phyloP scores from a whole-genome alignment of 2,113 vertebrate genomes.

The Ictidomys tridecemlineatus region DNA sequence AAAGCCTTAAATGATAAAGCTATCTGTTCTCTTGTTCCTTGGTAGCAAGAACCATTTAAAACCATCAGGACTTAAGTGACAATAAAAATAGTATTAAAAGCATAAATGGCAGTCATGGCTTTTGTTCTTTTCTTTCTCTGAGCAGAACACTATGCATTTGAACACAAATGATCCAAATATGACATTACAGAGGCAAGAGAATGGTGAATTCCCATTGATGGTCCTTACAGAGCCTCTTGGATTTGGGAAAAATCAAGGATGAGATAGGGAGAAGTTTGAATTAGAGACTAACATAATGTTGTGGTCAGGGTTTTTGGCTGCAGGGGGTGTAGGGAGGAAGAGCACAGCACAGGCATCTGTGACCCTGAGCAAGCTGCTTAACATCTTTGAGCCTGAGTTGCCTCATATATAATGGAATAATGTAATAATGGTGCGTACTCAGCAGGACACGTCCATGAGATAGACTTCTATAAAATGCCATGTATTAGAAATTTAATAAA shows the following conservation, averaged over 20 bases:
- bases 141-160: background rate
- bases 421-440: background rate
- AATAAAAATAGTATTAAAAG: background rate
- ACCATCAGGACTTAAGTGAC: background rate
- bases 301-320: background rate
- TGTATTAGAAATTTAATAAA: background rate
- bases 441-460: background rate
- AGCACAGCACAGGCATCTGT: background rate
- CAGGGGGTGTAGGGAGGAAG: background rate
- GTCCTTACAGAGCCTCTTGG: background rate
- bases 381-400: background rate
- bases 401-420: background rate
- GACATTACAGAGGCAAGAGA: background rate
- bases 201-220: background rate
- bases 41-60: background rate
- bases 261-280: background rate
- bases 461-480: background rate
- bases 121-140: background rate
- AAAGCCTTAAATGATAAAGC: background rate
- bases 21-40: background rate
- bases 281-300: background rate
- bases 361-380: background rate
- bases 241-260: constrained; percentile 29
- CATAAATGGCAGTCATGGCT: background rate
- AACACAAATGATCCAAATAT: background rate